phyloP scores from a whole-genome alignment of 2,888 invertebrate species.

The Calameuta filiformis region DNA sequence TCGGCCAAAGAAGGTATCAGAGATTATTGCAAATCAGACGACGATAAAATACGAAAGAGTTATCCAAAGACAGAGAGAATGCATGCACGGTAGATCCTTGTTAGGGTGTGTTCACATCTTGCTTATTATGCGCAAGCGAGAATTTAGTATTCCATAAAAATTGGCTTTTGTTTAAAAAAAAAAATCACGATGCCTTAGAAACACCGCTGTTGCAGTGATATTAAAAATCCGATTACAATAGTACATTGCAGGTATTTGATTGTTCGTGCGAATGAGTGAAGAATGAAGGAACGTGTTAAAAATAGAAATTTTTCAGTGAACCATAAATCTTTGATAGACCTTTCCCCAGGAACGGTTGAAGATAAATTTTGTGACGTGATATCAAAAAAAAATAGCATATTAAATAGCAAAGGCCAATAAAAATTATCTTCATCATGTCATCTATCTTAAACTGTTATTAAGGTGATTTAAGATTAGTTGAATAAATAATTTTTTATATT shows the following conservation, averaged over 20 bases:
- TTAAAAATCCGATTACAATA: not conserved
- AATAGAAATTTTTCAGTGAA: not conserved
- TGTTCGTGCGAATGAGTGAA: not conserved
- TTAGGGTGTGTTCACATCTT: not conserved
- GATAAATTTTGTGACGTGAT: not conserved
- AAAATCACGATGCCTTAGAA: not conserved
- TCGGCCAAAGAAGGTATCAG: not conserved
- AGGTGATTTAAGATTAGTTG: not conserved
- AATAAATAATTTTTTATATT: not conserved
- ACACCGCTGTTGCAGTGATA: not conserved
- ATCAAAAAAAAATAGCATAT: not conserved
- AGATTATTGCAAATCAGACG: conserved; percentile 25
- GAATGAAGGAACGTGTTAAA: not conserved
- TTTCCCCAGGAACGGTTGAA: not conserved
- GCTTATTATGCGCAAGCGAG: not conserved
- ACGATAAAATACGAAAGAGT: conserved; percentile 26
- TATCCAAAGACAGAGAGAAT: conserved; percentile 15
- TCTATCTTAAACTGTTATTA: not conserved
- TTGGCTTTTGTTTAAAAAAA: not conserved
- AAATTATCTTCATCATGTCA: not conserved
- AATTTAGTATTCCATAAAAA: too few species aligned
- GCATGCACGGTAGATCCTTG: conserved; percentile 10
- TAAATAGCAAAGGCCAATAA: not conserved
- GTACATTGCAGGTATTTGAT: not conserved
- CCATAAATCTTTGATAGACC: too few species aligned